Evolutionary conservation across 1,140 invertebrate genomes (phyloP).

Genomic region (Microplitis mediator): DNA sequence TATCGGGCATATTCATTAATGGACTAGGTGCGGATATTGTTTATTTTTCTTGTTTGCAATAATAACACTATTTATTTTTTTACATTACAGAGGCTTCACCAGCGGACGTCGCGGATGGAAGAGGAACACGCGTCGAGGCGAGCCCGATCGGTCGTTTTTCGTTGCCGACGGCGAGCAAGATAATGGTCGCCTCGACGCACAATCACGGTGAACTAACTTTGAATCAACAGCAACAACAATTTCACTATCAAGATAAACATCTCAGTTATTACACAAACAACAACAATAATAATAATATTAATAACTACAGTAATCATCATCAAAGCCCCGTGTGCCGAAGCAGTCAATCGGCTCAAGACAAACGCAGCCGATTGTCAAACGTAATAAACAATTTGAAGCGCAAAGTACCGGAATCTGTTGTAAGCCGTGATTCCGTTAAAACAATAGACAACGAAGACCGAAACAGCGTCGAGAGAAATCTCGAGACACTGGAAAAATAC

Average conservation of each 20-base stretch:
- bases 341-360: conserved; percentile 53
- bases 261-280: neutral
- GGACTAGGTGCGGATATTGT: no score
- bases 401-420: conserved; percentile 47
- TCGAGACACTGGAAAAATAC: conserved; percentile 56
- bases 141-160: conserved; percentile 33
- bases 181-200: conserved; percentile 58
- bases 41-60: neutral
- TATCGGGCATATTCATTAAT: no score
- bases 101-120: conserved; percentile 48
- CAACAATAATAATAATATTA: conserved; percentile 32
- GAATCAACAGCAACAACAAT: conserved; percentile 42
- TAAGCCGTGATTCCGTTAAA: conserved; percentile 28
- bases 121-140: conserved; percentile 40
- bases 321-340: conserved; percentile 32
- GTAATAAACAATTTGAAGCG: conserved; percentile 58
- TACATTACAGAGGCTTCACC: conserved; percentile 48
- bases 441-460: conserved; percentile 41
- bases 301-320: conserved; percentile 17
- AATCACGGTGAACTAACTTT: conserved; percentile 50
- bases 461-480: conserved; percentile 50
- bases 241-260: conserved; percentile 42
- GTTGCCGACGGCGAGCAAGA: conserved; percentile 34
- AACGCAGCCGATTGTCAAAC: conserved; percentile 56
- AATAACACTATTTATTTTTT: conserved; percentile 15